A percentile compares a stretch with the other conserved stretches of the same genome.
Evolutionary conservation across 1,140 invertebrate species (phyloP).

Genomic region (Megalopta genalis): DNA sequence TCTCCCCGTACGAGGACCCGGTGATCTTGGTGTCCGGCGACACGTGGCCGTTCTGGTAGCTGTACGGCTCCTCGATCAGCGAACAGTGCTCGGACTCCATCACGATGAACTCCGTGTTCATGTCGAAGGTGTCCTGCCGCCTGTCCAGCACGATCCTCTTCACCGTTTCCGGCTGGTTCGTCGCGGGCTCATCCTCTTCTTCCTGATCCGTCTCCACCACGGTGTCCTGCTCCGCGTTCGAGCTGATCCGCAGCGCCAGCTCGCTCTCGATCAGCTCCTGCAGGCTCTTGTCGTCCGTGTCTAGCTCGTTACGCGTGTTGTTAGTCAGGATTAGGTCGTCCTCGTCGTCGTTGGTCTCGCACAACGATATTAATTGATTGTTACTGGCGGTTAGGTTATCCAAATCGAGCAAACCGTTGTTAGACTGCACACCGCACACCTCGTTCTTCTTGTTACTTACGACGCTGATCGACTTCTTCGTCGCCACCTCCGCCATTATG

Average conservation of each 20-base stretch:
- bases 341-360: conserved; percentile 74
- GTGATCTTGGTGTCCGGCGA: conserved; percentile 24
- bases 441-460: conserved; percentile 78
- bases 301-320: conserved; percentile 71
- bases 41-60: conserved; percentile 70
- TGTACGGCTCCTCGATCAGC: conserved; percentile 65
- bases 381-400: conserved; percentile 76
- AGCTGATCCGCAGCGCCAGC: conserved; percentile 74
- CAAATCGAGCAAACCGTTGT: conserved; percentile 79
- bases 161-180: conserved; percentile 53
- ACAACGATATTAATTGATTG: conserved; percentile 75
- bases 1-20: background rate
- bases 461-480: conserved; percentile 78
- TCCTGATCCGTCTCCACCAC: conserved; percentile 44
- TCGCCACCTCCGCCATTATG: conserved; percentile 78
- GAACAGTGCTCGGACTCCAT: conserved; percentile 70
- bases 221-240: conserved; percentile 46
- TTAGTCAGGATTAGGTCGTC: conserved; percentile 69
- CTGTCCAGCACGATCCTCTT: conserved; percentile 69
- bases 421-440: conserved; percentile 79
- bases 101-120: conserved; percentile 70
- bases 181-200: conserved; percentile 13
- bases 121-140: conserved; percentile 57
- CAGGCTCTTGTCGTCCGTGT: conserved; percentile 74
- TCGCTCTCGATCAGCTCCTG: conserved; percentile 78